Conservation (phyloP, 2,113 vertebrate genomes). For the Myrmophylax atrothorax region DNA sequence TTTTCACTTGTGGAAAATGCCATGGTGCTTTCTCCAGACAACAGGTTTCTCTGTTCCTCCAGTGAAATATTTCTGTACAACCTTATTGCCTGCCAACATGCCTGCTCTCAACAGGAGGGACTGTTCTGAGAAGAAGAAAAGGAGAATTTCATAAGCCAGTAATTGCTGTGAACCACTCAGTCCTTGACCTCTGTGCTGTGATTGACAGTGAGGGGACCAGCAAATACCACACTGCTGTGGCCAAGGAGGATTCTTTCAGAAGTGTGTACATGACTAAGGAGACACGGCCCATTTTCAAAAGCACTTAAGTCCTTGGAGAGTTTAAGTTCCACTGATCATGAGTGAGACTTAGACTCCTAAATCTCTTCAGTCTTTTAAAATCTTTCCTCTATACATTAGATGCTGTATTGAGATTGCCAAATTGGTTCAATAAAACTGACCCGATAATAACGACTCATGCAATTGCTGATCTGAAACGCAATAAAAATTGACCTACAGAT, state of each 20-base stretch:
- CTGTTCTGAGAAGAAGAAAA: not conserved
- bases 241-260: slow-evolving; percentile 12
- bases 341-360: not conserved
- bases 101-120: slow-evolving; percentile 15
- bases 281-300: not conserved
- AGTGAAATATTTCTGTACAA: slow-evolving; percentile 13
- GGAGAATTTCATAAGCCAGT: slow-evolving; percentile 35
- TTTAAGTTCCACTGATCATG: not conserved
- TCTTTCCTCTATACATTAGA: not conserved
- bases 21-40: not conserved
- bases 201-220: not conserved
- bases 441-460: not conserved
- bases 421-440: slow-evolving; percentile 57
- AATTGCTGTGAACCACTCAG: slow-evolving; percentile 19
- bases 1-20: not conserved
- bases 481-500: slow-evolving; percentile 47
- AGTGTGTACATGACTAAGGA: not conserved
- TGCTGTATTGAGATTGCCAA: slow-evolving; percentile 10
- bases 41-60: slow-evolving; percentile 10
- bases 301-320: not conserved
- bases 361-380: not conserved
- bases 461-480: slow-evolving; percentile 49
- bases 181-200: slow-evolving; percentile 19
- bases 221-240: not conserved
- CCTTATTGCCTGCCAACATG: not conserved